Base-by-base conservation (phyloP, 2,888 invertebrate species). In the Drosophila paucipuncta region DNA sequence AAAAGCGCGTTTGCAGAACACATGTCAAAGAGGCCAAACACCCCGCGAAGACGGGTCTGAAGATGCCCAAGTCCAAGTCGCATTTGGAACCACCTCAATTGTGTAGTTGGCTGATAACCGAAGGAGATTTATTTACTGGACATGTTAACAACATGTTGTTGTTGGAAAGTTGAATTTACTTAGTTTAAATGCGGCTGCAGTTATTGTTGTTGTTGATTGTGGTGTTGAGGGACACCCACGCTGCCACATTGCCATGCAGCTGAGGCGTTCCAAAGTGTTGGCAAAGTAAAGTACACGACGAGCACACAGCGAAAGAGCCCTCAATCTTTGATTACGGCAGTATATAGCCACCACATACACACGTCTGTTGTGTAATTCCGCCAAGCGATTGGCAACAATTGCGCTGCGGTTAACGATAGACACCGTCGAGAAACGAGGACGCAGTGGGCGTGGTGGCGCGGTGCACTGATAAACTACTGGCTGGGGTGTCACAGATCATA, bases 241-340 rank as follows among this genome's bases (percentile, higher is more conserved):
- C 35, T 37, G 35, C 57, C 60, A 82, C 66, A 49, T 57, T 30
- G 57, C 62, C 59, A 82, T 61, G 52, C 64, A 62, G 57, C 30
- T 41, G 49, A 49, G 62, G 50, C 28, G 18, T 25, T 49, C 22
- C 47, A 58, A 59, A 54, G 60, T 60, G 69, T 47, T 69, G 53
- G 43, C 63, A 68, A 61, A 66, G 75, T 57, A 37, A 54, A 54
- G 18, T 52, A 52, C 30, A n/a, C 6, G 30, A 52, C 11, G 22
- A 22, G 37, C 55, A 30, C 50, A 63, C 68, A 61, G 37, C 37
- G 73, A 67, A 70, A 68, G 63, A 73, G 80, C 80, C 85, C 82
- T 89, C 88, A 76, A 85, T 82, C 80, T 90, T 80, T 87, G 85
- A 89, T 85, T 89, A 82, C 88, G 59, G 82, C 88, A 70, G 74